A percentile compares a stretch with the other conserved stretches of the same genome.
phyloP scores from a whole-genome alignment of 2,113 vertebrate species.

The Perca schrenkii region DNA sequence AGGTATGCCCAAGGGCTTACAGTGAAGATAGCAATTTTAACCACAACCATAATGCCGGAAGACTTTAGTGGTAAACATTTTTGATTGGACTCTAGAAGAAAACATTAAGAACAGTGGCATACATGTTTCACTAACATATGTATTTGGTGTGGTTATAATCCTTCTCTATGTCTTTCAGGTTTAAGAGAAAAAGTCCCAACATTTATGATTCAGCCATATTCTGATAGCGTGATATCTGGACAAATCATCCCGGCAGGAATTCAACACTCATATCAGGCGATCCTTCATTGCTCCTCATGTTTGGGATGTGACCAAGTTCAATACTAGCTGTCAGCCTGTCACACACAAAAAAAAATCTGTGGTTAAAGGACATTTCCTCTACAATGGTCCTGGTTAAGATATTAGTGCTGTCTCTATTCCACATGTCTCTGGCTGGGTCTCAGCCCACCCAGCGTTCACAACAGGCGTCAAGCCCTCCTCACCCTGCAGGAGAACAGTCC shows the following conservation, averaged over 20 bases:
- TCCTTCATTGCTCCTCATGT: neutral
- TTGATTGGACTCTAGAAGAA: neutral
- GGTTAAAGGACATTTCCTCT: conserved; percentile 43
- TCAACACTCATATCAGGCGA: neutral
- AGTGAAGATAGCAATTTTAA: neutral
- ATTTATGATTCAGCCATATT: neutral
- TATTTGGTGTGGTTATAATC: neutral
- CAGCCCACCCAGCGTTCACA: conserved; percentile 46
- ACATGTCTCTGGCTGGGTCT: conserved; percentile 48
- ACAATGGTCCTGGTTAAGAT: conserved; percentile 65
- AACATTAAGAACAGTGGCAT: neutral
- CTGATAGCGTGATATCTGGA: neutral
- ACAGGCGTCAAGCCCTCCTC: conserved; percentile 44
- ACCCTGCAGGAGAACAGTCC: conserved; percentile 51
- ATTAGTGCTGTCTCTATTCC: conserved; percentile 66
- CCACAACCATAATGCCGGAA: neutral
- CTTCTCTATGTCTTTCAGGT: conserved; percentile 59
- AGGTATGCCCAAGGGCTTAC: neutral
- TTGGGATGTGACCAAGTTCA: conserved; percentile 33
- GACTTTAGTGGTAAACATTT: neutral
- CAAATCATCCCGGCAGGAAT: neutral
- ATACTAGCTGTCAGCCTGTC: conserved; percentile 11
- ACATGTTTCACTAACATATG: neutral
- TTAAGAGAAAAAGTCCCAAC: conserved; percentile 30
- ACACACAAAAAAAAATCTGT: neutral